A percentile compares a stretch with the other conserved stretches of the same genome.
Conservation (phyloP, 2,888 invertebrate species). For the Arge pagana region DNA sequence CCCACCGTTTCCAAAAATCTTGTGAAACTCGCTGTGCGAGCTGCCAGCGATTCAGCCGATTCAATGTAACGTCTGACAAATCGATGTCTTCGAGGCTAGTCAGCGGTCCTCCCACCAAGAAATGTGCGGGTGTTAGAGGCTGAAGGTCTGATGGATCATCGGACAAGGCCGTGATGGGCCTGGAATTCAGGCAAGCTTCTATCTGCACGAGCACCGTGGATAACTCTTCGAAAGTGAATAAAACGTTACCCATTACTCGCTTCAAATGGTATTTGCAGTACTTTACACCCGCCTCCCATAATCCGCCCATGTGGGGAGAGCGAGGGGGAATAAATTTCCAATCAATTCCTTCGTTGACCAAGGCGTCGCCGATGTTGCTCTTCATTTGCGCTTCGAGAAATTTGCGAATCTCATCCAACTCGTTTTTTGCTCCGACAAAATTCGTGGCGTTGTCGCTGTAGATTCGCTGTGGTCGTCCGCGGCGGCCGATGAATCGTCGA, state of each 20-base stretch:
- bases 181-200: constrained; percentile 3
- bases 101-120: constrained; percentile 39
- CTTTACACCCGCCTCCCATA: constrained; percentile 13
- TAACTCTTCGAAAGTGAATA: constrained; percentile 9
- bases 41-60: constrained; percentile 33
- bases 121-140: constrained; percentile 42
- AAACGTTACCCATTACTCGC: constrained; percentile 3
- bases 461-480: background rate
- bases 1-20: constrained; percentile 33
- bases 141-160: constrained; percentile 32
- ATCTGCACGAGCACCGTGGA: background rate
- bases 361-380: background rate
- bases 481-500: constrained; percentile 3
- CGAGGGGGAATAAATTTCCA: constrained; percentile 11
- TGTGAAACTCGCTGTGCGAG: constrained; percentile 29
- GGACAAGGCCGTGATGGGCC: constrained; percentile 23
- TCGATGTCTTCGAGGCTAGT: constrained; percentile 34
- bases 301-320: constrained; percentile 7
- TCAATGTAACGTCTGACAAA: constrained; percentile 22
- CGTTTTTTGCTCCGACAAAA: constrained; percentile 4
- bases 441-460: constrained; percentile 7
- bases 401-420: constrained; percentile 7
- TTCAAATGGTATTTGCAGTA: background rate
- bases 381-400: background rate
- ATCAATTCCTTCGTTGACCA: background rate